Base-by-base conservation (phyloP, 2,797 vertebrate genomes). In the Phrynocephalus vlangalii region DNA sequence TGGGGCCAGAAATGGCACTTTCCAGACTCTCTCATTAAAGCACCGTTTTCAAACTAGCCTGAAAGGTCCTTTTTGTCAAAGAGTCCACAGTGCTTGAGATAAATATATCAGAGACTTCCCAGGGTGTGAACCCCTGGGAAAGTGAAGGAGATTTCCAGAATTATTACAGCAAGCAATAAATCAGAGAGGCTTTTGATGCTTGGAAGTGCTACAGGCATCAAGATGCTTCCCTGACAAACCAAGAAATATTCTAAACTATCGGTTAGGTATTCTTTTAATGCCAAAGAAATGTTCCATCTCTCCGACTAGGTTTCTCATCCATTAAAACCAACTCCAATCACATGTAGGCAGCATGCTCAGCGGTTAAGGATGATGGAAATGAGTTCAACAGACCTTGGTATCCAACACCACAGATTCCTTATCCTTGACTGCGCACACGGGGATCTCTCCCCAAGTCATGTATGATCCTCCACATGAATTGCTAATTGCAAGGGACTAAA, bases 101-200 rank as follows among this genome's bases (percentile, higher is more conserved):
- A 38, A 72, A 56, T 3, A 26, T 26, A 78, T 13, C 28, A 13
- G 5, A 77, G 26, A 24, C 30, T 87, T 82, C n/a, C 50, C 20
- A 83, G 24, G 30, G 33, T 38, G 8, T 8, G n/a, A 79, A 28
- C 50, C 60, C 30, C 88, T 75, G 22, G 72, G 89, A 38, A 93
- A 70, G 52, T 90, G 79, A 93, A 82, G 83, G 84, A 90, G 71
- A 80, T 86, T 72, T 75, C 82, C 18, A 90, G 82, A 89, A 91
- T 93, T 87, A 85, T 56, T 91, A 38, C 1, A 8, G 63, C 73
- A 79, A 83, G 24, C 18, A n/a, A 82, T 79, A 89, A 72, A 85
- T 78, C 86, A 86, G 16, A 44, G 9, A 71, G 71, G 11, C 30
- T 4, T 66, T 30, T 11, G 5, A 5, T 28, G 26, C 67, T 86